These are phyloP conservation scores for Scytalopus superciliaris DNA, from an alignment of 2,113 vertebrate genomes.

Conservation along the genomic window DNA sequence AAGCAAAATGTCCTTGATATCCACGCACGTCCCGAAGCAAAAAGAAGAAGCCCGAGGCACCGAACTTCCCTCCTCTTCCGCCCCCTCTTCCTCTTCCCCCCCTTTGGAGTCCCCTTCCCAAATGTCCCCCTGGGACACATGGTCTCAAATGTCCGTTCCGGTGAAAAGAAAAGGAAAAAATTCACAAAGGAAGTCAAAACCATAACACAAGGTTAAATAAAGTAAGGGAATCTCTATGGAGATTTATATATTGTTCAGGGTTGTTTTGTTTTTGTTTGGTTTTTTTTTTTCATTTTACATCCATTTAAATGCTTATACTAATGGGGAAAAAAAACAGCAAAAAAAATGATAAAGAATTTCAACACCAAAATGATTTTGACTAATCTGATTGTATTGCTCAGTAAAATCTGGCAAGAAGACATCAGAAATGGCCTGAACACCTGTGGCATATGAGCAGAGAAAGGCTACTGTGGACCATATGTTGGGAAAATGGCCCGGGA, in stretches of 20 bases:
- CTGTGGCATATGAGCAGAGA: conserved; percentile 38
- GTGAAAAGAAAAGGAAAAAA: too few species aligned
- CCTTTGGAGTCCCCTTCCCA: too few species aligned
- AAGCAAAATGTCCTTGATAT: too few species aligned
- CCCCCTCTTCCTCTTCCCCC: too few species aligned
- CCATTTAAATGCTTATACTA: not conserved
- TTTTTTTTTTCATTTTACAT: not conserved
- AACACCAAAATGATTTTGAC: conserved; percentile 33
- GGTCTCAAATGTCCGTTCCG: too few species aligned
- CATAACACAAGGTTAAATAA: not conserved
- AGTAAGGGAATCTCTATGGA: not conserved
- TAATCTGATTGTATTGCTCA: conserved; percentile 34
- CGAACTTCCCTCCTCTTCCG: too few species aligned
- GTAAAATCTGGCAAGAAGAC: conserved; percentile 22
- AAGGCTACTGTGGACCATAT: conserved; percentile 32
- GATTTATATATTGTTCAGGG: not conserved
- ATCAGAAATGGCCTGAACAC: conserved; percentile 40
- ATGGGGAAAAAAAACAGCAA: not conserved
- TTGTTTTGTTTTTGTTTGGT: not conserved
- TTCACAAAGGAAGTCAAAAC: too few species aligned
- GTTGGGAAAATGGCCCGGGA: conserved; percentile 18
- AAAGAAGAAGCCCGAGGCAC: too few species aligned
- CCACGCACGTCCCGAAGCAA: too few species aligned
- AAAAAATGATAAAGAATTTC: not conserved
- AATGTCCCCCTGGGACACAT: too few species aligned